phyloP scores from a whole-genome alignment of 2,113 vertebrate species.

The Dolichallabes microphthalmus region DNA sequence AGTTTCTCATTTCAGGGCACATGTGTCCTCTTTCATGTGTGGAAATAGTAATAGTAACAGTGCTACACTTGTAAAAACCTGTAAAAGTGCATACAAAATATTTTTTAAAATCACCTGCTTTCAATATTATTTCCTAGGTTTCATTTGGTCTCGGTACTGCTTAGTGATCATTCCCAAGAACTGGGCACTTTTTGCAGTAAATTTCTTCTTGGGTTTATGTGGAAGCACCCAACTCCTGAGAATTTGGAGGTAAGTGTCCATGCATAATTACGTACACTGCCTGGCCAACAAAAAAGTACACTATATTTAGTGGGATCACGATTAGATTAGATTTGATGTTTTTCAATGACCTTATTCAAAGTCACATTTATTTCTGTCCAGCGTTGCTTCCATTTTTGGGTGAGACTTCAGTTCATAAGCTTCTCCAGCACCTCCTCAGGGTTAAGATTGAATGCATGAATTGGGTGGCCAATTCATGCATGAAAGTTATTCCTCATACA shows the following conservation, averaged over 20 bases:
- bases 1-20: background rate
- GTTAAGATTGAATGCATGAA: too few relatives aligned
- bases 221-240: constrained; percentile 81
- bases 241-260: constrained; percentile 80
- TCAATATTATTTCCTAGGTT: constrained; percentile 64
- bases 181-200: constrained; percentile 86
- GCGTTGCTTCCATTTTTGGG: too few relatives aligned
- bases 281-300: background rate
- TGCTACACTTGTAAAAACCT: background rate
- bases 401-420: too few relatives aligned
- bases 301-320: too few relatives aligned
- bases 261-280: background rate
- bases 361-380: too few relatives aligned
- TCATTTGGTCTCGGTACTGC: constrained; percentile 89
- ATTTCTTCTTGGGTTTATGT: constrained; percentile 85
- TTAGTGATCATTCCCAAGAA: constrained; percentile 87
- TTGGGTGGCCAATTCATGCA: too few relatives aligned
- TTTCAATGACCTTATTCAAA: too few relatives aligned
- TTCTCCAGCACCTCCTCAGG: too few relatives aligned
- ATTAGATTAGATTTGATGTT: too few relatives aligned
- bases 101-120: background rate
- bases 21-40: background rate
- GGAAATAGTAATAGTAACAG: background rate
- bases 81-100: background rate
- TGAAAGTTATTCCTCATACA: too few relatives aligned